Percentiles rank a stretch among this genome's conserved stretches.
These are phyloP conservation scores for Agrypnia vestita DNA, from an alignment of 1,140 invertebrate species.

Conservation along the genomic window DNA sequence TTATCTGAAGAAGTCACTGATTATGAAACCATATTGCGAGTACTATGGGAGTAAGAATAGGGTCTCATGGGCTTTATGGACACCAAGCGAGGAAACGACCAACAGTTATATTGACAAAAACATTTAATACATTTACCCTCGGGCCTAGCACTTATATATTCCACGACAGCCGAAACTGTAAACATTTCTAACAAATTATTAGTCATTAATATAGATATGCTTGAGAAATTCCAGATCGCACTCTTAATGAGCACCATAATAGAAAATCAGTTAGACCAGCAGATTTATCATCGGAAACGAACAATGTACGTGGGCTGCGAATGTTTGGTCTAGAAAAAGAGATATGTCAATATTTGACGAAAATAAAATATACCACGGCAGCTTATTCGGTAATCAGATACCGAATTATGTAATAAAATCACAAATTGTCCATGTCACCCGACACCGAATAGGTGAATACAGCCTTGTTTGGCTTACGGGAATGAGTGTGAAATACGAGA, in stretches of 20 bases:
- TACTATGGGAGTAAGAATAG: background rate
- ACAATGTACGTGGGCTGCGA: slow-evolving; percentile 26
- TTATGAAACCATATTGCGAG: too few relatives aligned
- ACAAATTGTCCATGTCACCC: slow-evolving; percentile 32
- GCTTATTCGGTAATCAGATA: slow-evolving; percentile 33
- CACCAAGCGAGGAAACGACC: background rate
- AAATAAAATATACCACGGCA: slow-evolving; percentile 26
- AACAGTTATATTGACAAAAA: background rate
- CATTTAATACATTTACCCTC: background rate
- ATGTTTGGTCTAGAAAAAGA: background rate
- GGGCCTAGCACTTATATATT: background rate
- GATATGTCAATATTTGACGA: slow-evolving; percentile 27
- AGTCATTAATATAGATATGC: slow-evolving; percentile 1
- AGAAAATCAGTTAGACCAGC: slow-evolving; percentile 17
- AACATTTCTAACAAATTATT: background rate
- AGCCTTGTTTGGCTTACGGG: slow-evolving; percentile 23
- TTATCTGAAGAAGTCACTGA: too few relatives aligned
- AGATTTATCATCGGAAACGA: slow-evolving; percentile 17
- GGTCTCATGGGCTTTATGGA: background rate
- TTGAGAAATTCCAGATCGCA: slow-evolving; percentile 1
- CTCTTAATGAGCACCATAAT: slow-evolving; percentile 27
- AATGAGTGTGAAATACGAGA: slow-evolving; percentile 11
- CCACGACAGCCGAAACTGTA: too few relatives aligned
- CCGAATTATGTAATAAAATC: slow-evolving; percentile 22
- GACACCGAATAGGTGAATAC: background rate